Base-by-base conservation (phyloP, 2,797 vertebrate genomes). In the Lophius americanus region DNA sequence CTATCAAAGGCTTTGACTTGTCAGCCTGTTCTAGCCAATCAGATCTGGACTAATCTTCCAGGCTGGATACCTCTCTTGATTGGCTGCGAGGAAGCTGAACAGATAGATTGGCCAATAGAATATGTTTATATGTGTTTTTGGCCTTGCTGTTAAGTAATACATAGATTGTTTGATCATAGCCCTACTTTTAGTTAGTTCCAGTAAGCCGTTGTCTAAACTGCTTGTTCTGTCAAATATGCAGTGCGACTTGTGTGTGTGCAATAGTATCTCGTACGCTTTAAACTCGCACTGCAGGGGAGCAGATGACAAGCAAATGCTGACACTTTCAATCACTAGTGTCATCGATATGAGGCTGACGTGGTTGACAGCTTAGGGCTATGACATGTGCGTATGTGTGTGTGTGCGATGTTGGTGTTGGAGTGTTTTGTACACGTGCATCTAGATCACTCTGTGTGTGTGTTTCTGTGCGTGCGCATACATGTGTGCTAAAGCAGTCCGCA, bases 281-380 rank as follows among this genome's bases (percentile, higher is more conserved):
- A 59, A 72, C 68, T 83, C 80, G 59, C 68, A 55, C 70, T 81
- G 73, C 79, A 67, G 68, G 47, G 78, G 76, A 77, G 78, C 77
- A 87, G 74, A 83, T 84, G 79, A 77, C 82, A 79, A 51, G 70
- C 78, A 88, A 83, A 67, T 46, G 86, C 83, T 89, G 88, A 89
- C 82, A 76, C 77, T 63, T 85, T 71, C 76, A 75, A 84, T 83
- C 63, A 72, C 65, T n/a, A 47, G 72, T 83, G 83, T 87, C 81
- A 88, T 63, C 6, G 82, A 88, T 83, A 85, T 75, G 75, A 73
- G 58, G 47, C 41, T 23, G 57, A 68, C 50, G 42, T 64, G 64
- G 62, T 68, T 60, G 64, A 44, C 70, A 70, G 70, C 60, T 79
- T 83, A 86, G 88, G 76, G 64, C 70, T 71, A 67, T 60, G 78